Conservation (phyloP, 2,113 vertebrate genomes). For the Hemiscyllium ocellatum region DNA sequence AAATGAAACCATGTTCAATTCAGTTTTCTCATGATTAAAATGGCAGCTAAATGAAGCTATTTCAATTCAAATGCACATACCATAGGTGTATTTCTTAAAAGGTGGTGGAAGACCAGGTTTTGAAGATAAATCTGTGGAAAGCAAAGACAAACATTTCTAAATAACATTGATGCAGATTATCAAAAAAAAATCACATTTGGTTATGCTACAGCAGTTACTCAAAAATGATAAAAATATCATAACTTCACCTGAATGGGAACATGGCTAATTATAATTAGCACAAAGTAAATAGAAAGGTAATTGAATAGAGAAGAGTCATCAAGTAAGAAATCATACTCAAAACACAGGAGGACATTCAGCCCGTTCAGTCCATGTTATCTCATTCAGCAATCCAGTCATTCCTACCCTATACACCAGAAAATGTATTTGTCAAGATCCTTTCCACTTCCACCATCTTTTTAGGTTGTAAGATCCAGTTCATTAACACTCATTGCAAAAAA, state of each 20-base stretch:
- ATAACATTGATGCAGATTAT: not conserved
- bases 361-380: not conserved
- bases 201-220: not conserved
- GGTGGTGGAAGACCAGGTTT: constrained; percentile 71
- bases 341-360: not conserved
- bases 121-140: constrained; percentile 63
- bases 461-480: not conserved
- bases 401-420: not conserved
- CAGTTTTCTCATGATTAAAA: not conserved
- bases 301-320: not conserved
- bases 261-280: not conserved
- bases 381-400: not conserved
- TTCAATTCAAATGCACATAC: constrained; percentile 50
- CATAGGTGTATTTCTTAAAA: constrained; percentile 76
- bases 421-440: not conserved
- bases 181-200: not conserved
- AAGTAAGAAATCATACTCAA: not conserved
- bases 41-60: not conserved
- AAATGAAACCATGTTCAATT: not conserved
- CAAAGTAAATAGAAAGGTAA: not conserved
- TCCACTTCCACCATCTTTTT: not conserved
- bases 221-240: too few relatives aligned
- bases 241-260: not conserved
- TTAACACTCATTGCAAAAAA: not conserved
- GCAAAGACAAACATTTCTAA: not conserved